Percentiles rank a stretch among this genome's conserved stretches.
These are phyloP conservation scores for Mercenaria mercenaria DNA, from an alignment of 1,140 invertebrate genomes.

Conservation along the genomic window DNA sequence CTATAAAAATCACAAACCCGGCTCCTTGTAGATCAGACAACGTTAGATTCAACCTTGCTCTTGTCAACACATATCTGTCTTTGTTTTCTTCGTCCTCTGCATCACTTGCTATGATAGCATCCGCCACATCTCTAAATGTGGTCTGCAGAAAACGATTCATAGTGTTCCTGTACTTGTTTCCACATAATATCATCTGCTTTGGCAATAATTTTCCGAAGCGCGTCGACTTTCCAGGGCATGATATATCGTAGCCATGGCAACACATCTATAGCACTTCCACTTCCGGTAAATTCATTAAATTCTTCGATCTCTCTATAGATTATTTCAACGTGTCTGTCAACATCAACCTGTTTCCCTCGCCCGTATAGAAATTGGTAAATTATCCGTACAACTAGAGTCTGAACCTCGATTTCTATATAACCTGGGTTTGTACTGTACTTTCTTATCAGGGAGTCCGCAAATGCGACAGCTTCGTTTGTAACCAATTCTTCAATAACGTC, in stretches of 20 bases:
- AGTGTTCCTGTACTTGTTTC: neutral
- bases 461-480: neutral
- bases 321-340: neutral
- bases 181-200: neutral
- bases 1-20: constrained; percentile 18
- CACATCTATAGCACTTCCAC: neutral
- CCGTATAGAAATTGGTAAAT: constrained; percentile 27
- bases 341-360: neutral
- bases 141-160: neutral
- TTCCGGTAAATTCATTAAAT: constrained; percentile 9
- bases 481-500: constrained; percentile 21
- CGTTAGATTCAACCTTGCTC: neutral
- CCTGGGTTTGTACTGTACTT: neutral
- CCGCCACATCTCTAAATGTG: neutral
- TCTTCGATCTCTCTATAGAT: neutral
- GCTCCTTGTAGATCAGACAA: neutral
- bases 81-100: neutral
- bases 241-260: constrained; percentile 25
- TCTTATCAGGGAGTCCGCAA: neutral
- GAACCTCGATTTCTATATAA: neutral
- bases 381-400: neutral
- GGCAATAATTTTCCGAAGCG: neutral
- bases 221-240: constrained; percentile 16
- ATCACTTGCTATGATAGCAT: neutral
- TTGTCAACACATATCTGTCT: neutral